A percentile compares a stretch with the other conserved stretches of the same genome.
These are phyloP conservation scores for Triops cancriformis DNA, from an alignment of 1,140 invertebrate genomes.

Conservation along the genomic window DNA sequence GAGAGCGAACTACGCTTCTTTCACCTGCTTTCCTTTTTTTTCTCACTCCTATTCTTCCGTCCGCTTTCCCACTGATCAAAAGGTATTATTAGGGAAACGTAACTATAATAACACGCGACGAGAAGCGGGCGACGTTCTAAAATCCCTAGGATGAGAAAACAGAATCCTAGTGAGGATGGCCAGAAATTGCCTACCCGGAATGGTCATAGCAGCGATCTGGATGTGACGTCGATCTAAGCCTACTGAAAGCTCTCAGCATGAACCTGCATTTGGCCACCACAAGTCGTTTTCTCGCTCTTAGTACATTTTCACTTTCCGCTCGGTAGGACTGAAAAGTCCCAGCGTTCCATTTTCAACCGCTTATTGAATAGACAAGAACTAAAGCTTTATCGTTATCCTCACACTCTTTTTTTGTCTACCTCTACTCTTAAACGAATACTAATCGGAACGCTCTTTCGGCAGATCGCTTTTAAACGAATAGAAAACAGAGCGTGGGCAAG, in stretches of 20 bases:
- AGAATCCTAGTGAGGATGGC: not conserved
- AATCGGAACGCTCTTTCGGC: not conserved
- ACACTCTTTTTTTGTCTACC: too few relatives aligned
- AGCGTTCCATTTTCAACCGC: not conserved
- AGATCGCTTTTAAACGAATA: not conserved
- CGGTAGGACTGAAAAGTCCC: not conserved
- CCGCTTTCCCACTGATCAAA: not conserved
- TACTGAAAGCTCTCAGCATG: not conserved
- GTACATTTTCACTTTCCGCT: not conserved
- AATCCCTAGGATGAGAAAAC: not conserved
- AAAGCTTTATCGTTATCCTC: too few relatives aligned
- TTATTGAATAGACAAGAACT: too few relatives aligned
- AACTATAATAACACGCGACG: not conserved
- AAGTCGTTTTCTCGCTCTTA: not conserved
- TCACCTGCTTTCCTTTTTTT: too few relatives aligned
- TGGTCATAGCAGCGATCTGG: not conserved
- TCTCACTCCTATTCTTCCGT: not conserved
- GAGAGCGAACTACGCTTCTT: too few relatives aligned
- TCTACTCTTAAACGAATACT: not conserved
- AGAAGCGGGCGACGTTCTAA: not conserved
- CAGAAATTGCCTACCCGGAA: slow-evolving; percentile 1
- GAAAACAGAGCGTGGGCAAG: not conserved
- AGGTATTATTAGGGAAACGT: not conserved
- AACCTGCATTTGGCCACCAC: not conserved
- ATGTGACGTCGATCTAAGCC: not conserved